Percentiles rank a stretch among this genome's conserved stretches.
Conservation (phyloP, 2,797 vertebrate species). For the Rousettus madagascariensis region DNA sequence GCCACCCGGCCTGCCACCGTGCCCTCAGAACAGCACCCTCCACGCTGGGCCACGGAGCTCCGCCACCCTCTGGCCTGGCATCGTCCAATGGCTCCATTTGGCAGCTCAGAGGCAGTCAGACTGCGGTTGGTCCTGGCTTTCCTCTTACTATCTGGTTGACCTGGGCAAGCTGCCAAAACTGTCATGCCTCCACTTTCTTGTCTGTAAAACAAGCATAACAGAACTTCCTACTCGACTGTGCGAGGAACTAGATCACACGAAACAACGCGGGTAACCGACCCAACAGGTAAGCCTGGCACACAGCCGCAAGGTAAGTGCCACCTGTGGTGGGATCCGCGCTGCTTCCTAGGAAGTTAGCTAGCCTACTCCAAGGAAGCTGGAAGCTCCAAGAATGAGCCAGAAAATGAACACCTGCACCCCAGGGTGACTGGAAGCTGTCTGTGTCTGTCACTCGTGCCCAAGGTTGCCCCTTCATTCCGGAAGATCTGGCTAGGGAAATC, state of each 20-base stretch:
- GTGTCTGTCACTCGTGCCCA: background rate
- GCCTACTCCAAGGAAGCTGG: no score
- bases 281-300: rapidly evolving
- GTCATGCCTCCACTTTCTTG: background rate
- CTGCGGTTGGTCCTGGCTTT: background rate
- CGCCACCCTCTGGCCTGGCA: rapidly evolving
- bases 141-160: background rate
- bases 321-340: no score
- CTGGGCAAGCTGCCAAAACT: background rate
- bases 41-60: background rate
- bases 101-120: background rate
- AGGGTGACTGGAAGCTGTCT: background rate
- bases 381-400: background rate
- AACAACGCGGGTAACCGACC: background rate
- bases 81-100: background rate
- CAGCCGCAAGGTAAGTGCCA: no score
- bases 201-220: background rate
- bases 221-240: rapidly evolving
- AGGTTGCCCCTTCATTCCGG: background rate
- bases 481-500: rapidly evolving
- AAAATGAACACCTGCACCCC: background rate
- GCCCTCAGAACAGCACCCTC: background rate
- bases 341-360: background rate
- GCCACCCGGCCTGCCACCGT: background rate
- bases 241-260: background rate